phyloP scores from a whole-genome alignment of 2,113 vertebrate genomes.

The Canis aureus region DNA sequence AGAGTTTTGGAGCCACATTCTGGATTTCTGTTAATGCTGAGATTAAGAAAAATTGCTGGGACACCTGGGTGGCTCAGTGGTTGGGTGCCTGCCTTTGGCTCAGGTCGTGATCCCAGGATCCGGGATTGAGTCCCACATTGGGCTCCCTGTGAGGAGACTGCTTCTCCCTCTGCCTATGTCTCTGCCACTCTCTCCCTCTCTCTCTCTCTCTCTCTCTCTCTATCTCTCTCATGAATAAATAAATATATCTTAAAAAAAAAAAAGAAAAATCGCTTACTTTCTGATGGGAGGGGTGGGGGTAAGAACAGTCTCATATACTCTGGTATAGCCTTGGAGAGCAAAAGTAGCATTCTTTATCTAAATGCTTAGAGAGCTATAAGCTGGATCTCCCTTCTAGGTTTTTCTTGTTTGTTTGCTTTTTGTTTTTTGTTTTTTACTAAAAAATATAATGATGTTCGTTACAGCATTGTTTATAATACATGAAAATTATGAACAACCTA shows the following conservation, averaged over 20 bases:
- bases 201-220: too few relatives aligned
- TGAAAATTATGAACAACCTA: constrained; percentile 4
- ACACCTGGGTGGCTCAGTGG: too few relatives aligned
- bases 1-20: neutral
- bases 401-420: too few relatives aligned
- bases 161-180: too few relatives aligned
- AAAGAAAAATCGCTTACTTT: neutral
- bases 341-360: neutral
- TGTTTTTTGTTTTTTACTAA: neutral
- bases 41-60: neutral
- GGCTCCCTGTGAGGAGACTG: too few relatives aligned
- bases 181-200: too few relatives aligned
- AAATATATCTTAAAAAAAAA: neutral
- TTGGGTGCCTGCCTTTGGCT: too few relatives aligned
- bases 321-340: neutral
- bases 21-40: neutral
- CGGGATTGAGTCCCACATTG: too few relatives aligned
- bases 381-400: neutral
- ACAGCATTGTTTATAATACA: neutral
- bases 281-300: neutral
- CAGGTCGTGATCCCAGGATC: too few relatives aligned
- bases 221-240: too few relatives aligned
- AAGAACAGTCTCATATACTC: neutral
- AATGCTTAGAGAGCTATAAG: neutral
- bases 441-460: neutral